These are phyloP conservation scores for Darevskia mixta DNA, from an alignment of 2,797 vertebrate species.

Conservation along the genomic window DNA sequence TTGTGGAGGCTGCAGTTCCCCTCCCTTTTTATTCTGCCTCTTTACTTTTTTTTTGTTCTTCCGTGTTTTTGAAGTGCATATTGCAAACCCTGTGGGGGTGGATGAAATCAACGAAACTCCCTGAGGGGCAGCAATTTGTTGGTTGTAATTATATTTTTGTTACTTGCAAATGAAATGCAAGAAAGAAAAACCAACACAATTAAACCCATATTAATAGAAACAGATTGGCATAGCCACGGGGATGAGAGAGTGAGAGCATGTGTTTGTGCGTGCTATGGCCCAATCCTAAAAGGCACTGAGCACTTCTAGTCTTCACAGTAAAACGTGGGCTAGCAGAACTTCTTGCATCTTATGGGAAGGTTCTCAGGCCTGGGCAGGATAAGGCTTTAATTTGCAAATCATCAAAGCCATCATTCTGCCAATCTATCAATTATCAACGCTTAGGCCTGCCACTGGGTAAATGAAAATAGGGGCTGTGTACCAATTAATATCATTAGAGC, in stretches of 20 bases:
- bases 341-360: neutral
- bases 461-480: slow-evolving; percentile 56
- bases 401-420: slow-evolving; percentile 64
- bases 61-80: neutral
- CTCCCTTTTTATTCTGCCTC: no score
- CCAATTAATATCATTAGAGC: slow-evolving; percentile 65
- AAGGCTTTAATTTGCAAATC: slow-evolving; percentile 70
- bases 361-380: slow-evolving; percentile 44
- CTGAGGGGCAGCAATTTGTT: slow-evolving; percentile 40
- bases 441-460: slow-evolving; percentile 64
- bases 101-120: slow-evolving; percentile 28
- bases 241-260: neutral
- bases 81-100: slow-evolving; percentile 34
- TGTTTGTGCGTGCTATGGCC: neutral
- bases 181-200: slow-evolving; percentile 40
- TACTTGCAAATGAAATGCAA: slow-evolving; percentile 55
- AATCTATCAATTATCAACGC: slow-evolving; percentile 75
- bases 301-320: neutral
- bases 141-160: slow-evolving; percentile 66
- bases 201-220: slow-evolving; percentile 61
- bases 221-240: slow-evolving; percentile 45
- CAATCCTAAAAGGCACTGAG: slow-evolving; percentile 44
- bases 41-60: neutral
- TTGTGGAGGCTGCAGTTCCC: neutral
- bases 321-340: neutral